Evolutionary conservation across 1,140 invertebrate species (phyloP), one percentile per base, ranked within the genome.

Genomic region (Eriocheir sinensis): DNA sequence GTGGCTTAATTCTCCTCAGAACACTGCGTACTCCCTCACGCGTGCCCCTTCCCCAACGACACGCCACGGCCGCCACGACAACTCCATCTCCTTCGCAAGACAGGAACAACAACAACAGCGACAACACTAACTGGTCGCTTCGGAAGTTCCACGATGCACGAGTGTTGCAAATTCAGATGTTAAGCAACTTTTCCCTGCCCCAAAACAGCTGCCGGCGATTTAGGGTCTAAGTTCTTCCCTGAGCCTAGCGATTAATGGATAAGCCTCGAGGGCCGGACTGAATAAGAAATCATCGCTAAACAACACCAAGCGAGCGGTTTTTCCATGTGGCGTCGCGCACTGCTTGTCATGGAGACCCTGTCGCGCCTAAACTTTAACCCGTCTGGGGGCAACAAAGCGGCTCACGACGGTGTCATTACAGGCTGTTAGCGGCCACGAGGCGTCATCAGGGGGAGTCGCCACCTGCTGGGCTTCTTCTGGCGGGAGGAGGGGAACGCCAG

Each of bases 401-500:
- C 60, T 72, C 60, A 72, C 21, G 60, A 72, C 8, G 60, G 60
- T 72, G 60, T 12, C 60, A 72, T 72, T 72, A 72, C 60, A 21
- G 60, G 60, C 60, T 72, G 60, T 72, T 72, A 72, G 60, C 60
- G 4, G 60, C 60, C 60, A 72, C 60, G 60, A 4, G 21, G 17
- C 27, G 9, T 6, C 60, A 72, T 72, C 60, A 72, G 4, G 60
- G 60, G 27, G 27, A 72, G 17, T n/a, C 6, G 21, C 60, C 60
- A 72, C 60, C 60, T 72, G 60, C 60, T 72, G 60, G 60, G 60
- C 60, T 72, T 72, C 60, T 72, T 2, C 60, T n/a, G 60, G 60
- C 1, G 60, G 60, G 12, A 6, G 60, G 60, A n/a, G 60, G 27
- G 60, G 60, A 72, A 72, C 21, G 60, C 21, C n/a, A n/a, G 27